Base-by-base conservation (phyloP, 2,797 vertebrate genomes). In the Dryobates pubescens region DNA sequence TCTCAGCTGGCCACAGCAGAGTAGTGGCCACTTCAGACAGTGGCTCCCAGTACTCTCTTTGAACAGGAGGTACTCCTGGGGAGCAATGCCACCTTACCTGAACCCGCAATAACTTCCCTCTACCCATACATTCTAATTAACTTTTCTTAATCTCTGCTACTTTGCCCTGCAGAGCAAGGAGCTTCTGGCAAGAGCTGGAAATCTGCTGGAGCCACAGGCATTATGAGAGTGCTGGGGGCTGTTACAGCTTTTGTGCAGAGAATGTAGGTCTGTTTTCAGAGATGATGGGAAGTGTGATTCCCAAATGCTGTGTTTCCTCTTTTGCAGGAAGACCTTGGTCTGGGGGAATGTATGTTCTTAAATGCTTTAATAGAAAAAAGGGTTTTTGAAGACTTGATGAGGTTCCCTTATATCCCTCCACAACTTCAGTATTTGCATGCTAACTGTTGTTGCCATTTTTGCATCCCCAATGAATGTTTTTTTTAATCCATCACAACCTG, bases 241-340 rank as follows among this genome's bases (percentile, higher is more conserved):
- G 41, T 43, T 86, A 29, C 19, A 67, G 36, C 4, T 45, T 34
- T 6, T 8, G 64, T 71, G 58, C 34, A 24, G 59, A 68, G 59
- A 53, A 20, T 1, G 7, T 1, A 0, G 3, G 0, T 45, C 14
- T 89, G n/a, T 79, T 23, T 72, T 32, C 43, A 87, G 69, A 68
- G 49, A 10, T 9, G 20, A 22, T 9, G 22, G 47, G 32, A 34
- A 80, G 23, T 0, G 1, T 43, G 15, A 1, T 63, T 74, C 49
- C 68, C 22, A 59, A 51, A 36, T 15, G 30, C 43, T 30, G 22
- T 13, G 29, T 61, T 82, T 71, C 74, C 32, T n/a, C 16, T 51
- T 36, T 6, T 45, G 53, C 54, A 82, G 19, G 69, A 81, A 80
- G 54, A 49, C 23, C 43, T 67, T 67, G 22, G 15, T 68, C 24